A percentile compares a stretch with the other conserved stretches of the same genome.
Conservation (phyloP, 2,888 invertebrate species). For the Calameuta pallipes region DNA sequence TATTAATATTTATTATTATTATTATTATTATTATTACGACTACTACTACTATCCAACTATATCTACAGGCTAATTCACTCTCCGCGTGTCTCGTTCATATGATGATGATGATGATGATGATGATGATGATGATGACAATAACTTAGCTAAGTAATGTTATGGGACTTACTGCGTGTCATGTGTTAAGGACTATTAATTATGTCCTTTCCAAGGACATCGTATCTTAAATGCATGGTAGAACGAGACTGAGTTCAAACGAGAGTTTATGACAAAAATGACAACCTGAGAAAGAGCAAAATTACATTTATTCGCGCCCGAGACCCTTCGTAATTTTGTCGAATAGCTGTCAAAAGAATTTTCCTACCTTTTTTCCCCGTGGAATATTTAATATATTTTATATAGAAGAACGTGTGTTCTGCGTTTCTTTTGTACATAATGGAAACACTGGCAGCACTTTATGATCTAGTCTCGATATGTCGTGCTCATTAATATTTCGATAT, state of each 20-base stretch:
- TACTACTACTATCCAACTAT: not conserved
- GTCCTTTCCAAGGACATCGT: constrained; percentile 15
- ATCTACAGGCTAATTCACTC: constrained; percentile 15
- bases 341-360: not conserved
- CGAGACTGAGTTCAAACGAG: constrained; percentile 17
- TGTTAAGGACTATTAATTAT: constrained; percentile 16
- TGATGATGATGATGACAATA: constrained; percentile 48
- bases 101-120: constrained; percentile 22
- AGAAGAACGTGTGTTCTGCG: no score
- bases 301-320: not conserved
- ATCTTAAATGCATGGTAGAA: constrained; percentile 1
- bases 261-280: not conserved
- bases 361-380: not conserved
- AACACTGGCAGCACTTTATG: not conserved
- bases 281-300: constrained; percentile 24
- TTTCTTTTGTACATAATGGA: not conserved
- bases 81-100: constrained; percentile 28
- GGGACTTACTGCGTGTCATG: constrained; percentile 27
- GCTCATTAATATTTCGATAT: not conserved
- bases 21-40: no score
- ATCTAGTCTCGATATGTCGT: not conserved
- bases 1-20: constrained; percentile 31
- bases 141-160: constrained; percentile 47
- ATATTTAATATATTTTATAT: no score
- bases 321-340: not conserved